Evolutionary conservation across 2,888 invertebrate species (phyloP).

Genomic region (Orchesella flavescens): DNA sequence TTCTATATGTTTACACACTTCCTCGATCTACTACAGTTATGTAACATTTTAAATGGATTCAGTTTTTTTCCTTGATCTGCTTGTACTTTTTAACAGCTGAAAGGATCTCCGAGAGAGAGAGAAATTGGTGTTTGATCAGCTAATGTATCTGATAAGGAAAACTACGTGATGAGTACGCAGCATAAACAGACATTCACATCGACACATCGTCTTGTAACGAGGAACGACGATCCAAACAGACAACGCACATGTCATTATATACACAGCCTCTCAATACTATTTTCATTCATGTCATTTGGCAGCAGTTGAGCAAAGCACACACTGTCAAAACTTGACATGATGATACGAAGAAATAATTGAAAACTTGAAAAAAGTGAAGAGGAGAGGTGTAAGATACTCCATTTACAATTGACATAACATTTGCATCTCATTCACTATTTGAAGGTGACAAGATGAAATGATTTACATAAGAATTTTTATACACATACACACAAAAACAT

Average conservation of each 20-base stretch:
- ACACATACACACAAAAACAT: too few relatives aligned
- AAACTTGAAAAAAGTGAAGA: conserved; percentile 27
- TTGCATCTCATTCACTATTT: conserved; percentile 22
- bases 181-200: conserved; percentile 19
- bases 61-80: background rate
- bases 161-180: too few relatives aligned
- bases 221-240: conserved; percentile 16
- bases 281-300: conserved; percentile 37
- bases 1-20: background rate
- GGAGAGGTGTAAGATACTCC: conserved; percentile 37
- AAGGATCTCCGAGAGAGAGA: conserved; percentile 20
- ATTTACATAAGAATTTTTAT: conserved; percentile 38
- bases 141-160: conserved; percentile 51
- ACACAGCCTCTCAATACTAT: conserved; percentile 1
- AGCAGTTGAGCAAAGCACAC: conserved; percentile 23
- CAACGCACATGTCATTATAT: conserved; percentile 29
- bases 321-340: conserved; percentile 54
- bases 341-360: conserved; percentile 54
- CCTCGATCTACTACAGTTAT: background rate
- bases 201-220: conserved; percentile 41
- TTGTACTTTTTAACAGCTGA: conserved; percentile 33
- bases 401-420: conserved; percentile 44
- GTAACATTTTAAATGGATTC: conserved; percentile 1
- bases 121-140: conserved; percentile 43
- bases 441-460: conserved; percentile 32